A percentile compares a stretch with the other conserved stretches of the same genome.
These are phyloP conservation scores for Lacerta viridis DNA, from an alignment of 2,797 vertebrate genomes.

Conservation along the genomic window DNA sequence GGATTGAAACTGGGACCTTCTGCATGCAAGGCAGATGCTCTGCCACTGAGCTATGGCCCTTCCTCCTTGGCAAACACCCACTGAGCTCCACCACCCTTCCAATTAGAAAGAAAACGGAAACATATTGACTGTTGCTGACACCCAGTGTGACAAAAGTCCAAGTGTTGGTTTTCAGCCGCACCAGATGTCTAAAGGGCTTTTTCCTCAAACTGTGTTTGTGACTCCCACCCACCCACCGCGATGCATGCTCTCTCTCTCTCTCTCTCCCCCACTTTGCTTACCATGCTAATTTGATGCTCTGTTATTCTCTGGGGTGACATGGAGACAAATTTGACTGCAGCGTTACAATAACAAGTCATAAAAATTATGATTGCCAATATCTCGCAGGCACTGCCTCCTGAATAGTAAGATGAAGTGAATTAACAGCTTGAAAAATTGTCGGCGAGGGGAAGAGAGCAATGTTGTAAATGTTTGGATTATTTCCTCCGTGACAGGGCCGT, in stretches of 20 bases:
- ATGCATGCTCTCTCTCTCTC: background rate
- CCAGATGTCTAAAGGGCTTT: fast-evolving
- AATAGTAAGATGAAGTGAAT: constrained; percentile 66
- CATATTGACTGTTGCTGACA: background rate
- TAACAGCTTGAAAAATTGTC: constrained; percentile 78
- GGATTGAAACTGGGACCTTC: background rate
- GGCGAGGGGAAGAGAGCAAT: constrained; percentile 59
- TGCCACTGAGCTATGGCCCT: background rate
- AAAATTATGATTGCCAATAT: constrained; percentile 77
- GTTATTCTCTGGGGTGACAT: constrained; percentile 61
- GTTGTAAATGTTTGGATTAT: constrained; percentile 60
- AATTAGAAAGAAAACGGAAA: background rate
- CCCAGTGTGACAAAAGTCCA: background rate
- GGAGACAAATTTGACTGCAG: constrained; percentile 60
- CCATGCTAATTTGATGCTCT: constrained; percentile 38
- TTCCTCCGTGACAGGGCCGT: constrained; percentile 53
- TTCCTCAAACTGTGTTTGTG: background rate
- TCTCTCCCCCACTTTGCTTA: constrained; percentile 46
- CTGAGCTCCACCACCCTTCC: background rate
- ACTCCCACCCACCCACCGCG: background rate
- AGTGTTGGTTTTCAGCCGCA: background rate
- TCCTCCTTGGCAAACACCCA: background rate
- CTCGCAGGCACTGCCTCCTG: constrained; percentile 69
- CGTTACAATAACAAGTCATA: constrained; percentile 69
- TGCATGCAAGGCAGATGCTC: background rate